Evolutionary conservation across 2,888 invertebrate species (phyloP), one percentile per base, ranked within the genome.

Genomic region (Argyra leucocephala): DNA sequence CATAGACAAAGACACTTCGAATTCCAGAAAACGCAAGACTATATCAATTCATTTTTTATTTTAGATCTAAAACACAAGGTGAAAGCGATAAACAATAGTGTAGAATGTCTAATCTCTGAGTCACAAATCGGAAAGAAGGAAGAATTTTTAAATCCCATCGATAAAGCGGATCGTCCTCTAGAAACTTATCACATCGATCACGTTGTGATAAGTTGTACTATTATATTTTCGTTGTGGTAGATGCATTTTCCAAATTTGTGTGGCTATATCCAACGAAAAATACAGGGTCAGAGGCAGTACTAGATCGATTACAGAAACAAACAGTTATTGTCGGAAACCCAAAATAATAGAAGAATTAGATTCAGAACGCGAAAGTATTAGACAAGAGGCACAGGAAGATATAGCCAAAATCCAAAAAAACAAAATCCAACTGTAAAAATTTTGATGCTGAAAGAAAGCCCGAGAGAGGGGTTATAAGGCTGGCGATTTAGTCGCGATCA

Each of bases 71-170:
- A 31, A 69, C 10, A 31, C 67, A n/a, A 48, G 15, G 66, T 69
- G 2, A 67, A 61, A 65, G 65, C n/a, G 15, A 59, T 63, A 36
- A 7, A 24, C 3, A 66, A 63, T 6, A 69, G 69, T 57, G 37
- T 69, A 1, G 65, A 67, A 31, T 71, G 70, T 48, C 67, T 68
- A 7, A 62, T 70, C 7, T 26, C 63, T 0, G 65, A 69, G 2
- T 57, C 66, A 3, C 69, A 70, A 60, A 48, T 59, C 2, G 66
- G 69, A 18, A 66, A 61, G 10, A 67, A 65, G 36, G 59, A 59
- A 59, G 65, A 67, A 12, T 64, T 66, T n/a, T 63, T 69, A 1
- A 65, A 26, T 6, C 67, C 68, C 12, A 69, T 67, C 22, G 58
- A 66, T 22, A 69, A 70, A 63, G 58, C n/a, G 4, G 69, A 67